phyloP scores from a whole-genome alignment of 2,888 invertebrate species.

The Scaptomyza tumidula region DNA sequence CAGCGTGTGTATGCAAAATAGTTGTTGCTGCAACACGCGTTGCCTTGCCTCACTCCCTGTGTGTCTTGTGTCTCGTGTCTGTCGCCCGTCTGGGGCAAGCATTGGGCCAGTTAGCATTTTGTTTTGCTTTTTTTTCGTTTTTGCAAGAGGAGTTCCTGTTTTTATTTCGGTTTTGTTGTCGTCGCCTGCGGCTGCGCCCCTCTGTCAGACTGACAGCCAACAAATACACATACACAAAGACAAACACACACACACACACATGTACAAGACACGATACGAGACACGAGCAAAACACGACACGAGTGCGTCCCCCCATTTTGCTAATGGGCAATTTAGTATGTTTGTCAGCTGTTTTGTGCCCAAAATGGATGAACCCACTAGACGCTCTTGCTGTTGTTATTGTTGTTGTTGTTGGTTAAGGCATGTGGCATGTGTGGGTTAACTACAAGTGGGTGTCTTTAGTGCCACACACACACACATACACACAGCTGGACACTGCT shows the following conservation, averaged over 20 bases:
- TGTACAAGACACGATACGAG: conserved; percentile 42
- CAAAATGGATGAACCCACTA: conserved; percentile 73
- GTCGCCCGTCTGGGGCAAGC: conserved; percentile 26
- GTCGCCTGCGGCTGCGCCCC: conserved; percentile 50
- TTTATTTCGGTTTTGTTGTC: conserved; percentile 29
- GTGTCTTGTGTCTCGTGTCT: conserved; percentile 11
- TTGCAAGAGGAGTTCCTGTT: conserved; percentile 71
- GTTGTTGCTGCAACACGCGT: conserved; percentile 59
- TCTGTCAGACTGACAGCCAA: conserved; percentile 53
- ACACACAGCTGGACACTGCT: conserved; percentile 47
- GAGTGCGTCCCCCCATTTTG: conserved; percentile 62
- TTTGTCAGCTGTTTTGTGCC: conserved; percentile 52
- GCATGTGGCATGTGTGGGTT: conserved; percentile 49
- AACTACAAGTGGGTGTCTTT: conserved; percentile 54
- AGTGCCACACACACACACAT: conserved; percentile 6
- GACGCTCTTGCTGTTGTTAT: conserved; percentile 12
- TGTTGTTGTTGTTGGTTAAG: conserved; percentile 31
- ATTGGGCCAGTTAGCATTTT: conserved; percentile 63
- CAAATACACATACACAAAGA: conserved; percentile 30
- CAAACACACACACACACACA: conserved; percentile 20
- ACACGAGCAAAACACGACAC: conserved; percentile 64
- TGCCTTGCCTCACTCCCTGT: conserved; percentile 11
- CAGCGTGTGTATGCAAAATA: conserved; percentile 70
- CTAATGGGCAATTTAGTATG: conserved; percentile 73
- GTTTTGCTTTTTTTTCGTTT: neutral